These are phyloP conservation scores for Drosophila sp. DNA, from an alignment of 1,140 invertebrate genomes.

Conservation along the genomic window DNA sequence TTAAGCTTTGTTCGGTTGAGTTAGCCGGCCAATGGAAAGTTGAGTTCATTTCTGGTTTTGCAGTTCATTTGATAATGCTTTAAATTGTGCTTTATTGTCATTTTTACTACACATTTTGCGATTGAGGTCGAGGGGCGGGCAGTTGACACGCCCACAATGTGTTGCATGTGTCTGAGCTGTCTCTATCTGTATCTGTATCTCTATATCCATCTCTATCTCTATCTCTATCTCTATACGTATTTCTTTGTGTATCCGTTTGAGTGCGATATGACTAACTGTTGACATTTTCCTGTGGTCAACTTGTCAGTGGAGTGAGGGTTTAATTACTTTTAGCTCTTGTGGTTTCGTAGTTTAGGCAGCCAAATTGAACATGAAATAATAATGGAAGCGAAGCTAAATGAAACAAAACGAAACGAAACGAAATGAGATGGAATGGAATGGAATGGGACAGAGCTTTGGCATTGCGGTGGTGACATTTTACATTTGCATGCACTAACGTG, in stretches of 20 bases:
- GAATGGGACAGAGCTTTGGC: not conserved
- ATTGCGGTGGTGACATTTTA: not conserved
- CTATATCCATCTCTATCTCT: too few relatives aligned
- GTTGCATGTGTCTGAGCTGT: not conserved
- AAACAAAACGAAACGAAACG: not conserved
- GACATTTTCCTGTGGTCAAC: conserved; percentile 44
- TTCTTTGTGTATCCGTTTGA: too few relatives aligned
- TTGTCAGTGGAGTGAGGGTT: not conserved
- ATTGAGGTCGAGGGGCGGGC: too few relatives aligned
- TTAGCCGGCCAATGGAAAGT: too few relatives aligned
- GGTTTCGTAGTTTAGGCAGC: conserved; percentile 45
- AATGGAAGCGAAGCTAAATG: conserved; percentile 8
- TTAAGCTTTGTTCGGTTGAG: too few relatives aligned
- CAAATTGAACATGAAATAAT: conserved; percentile 52
- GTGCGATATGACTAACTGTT: conserved; percentile 20
- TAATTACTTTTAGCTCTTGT: conserved; percentile 49
- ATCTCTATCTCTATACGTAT: too few relatives aligned
- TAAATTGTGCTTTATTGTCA: too few relatives aligned
- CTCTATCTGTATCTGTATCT: too few relatives aligned
- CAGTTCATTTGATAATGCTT: conserved; percentile 37
- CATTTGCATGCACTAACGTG: conserved; percentile 1
- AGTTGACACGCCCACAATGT: not conserved
- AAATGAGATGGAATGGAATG: not conserved
- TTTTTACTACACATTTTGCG: not conserved
- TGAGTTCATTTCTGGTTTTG: conserved; percentile 23